phyloP scores from a whole-genome alignment of 2,113 vertebrate species.

The Condylura cristata region DNA sequence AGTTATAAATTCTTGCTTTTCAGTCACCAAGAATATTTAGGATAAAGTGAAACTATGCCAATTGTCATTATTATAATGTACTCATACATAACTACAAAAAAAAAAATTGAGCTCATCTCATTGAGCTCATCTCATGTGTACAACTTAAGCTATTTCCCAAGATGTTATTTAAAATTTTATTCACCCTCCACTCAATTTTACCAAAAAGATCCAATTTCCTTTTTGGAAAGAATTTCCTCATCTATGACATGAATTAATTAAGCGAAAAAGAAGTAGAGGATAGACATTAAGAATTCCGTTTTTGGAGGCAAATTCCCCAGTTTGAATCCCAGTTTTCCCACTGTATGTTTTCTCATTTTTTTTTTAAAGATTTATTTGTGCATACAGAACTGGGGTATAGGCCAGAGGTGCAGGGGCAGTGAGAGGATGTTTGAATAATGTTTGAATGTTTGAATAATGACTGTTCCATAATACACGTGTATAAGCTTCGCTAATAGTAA shows the following conservation, averaged over 20 bases:
- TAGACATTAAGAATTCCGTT: not conserved
- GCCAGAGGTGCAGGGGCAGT: no score
- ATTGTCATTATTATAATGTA: not conserved
- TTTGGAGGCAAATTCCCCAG: not conserved
- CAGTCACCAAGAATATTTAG: not conserved
- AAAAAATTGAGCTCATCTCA: not conserved
- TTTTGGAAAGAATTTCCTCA: not conserved
- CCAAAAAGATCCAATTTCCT: not conserved
- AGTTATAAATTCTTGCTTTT: not conserved
- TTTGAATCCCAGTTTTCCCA: not conserved
- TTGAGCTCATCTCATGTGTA: not conserved
- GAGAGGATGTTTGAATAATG: no score
- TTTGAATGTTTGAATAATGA: not conserved
- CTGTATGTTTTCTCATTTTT: not conserved
- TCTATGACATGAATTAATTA: not conserved
- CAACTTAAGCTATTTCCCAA: conserved; percentile 26
- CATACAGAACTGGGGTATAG: no score
- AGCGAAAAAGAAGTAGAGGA: not conserved
- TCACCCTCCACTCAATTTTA: not conserved
- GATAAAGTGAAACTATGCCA: not conserved
- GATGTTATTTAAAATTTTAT: not conserved
- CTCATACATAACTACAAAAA: not conserved
- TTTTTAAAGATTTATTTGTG: no score
- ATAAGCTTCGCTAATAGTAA: not conserved
- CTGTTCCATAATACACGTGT: not conserved